Conservation (phyloP, 1,140 invertebrate genomes). For the Reticulitermes speratus region DNA sequence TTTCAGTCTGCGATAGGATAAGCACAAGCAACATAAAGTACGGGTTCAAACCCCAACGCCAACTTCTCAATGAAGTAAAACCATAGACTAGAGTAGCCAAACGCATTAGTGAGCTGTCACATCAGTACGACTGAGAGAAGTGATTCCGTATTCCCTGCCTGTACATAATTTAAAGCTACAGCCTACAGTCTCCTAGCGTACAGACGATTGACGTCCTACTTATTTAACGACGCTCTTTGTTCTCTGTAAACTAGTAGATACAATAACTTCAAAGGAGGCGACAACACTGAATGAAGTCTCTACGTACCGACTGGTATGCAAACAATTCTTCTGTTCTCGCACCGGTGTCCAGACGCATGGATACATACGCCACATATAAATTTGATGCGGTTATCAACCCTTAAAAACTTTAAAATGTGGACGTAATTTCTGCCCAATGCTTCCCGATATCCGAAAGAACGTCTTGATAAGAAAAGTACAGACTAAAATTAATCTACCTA, state of each 20-base stretch:
- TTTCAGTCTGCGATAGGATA: too few relatives aligned
- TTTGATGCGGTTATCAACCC: too few relatives aligned
- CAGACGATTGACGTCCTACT: neutral
- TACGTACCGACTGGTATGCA: neutral
- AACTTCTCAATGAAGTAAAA: too few relatives aligned
- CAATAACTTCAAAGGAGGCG: neutral
- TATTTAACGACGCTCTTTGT: conserved; percentile 8
- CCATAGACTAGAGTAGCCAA: too few relatives aligned
- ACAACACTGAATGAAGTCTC: neutral
- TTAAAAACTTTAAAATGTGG: too few relatives aligned
- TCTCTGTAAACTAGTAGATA: neutral
- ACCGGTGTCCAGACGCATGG: neutral
- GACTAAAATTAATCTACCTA: too few relatives aligned
- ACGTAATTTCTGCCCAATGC: too few relatives aligned
- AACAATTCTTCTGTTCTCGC: neutral
- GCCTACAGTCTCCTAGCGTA: neutral
- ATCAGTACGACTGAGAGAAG: neutral
- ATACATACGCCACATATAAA: too few relatives aligned
- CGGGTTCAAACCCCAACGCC: too few relatives aligned
- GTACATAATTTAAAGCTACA: neutral
- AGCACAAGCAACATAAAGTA: too few relatives aligned
- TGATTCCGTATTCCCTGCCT: neutral
- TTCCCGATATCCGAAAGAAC: too few relatives aligned
- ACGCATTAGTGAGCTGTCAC: neutral
- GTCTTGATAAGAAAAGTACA: too few relatives aligned